A percentile compares a stretch with the other conserved stretches of the same genome.
phyloP scores from a whole-genome alignment of 2,113 vertebrate genomes.

The Stegostoma tigrinum region DNA sequence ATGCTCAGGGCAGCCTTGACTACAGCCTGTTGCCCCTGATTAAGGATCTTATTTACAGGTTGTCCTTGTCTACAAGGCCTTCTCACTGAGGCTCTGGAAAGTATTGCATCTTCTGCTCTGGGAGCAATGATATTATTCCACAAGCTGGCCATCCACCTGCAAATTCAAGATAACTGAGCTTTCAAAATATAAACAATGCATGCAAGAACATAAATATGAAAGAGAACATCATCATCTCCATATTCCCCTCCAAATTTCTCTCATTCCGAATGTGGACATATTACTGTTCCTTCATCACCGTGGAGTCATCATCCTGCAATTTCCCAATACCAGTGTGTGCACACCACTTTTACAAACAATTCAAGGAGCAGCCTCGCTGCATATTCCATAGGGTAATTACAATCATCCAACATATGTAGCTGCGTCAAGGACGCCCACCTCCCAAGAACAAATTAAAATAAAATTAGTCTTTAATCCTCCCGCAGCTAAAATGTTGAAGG shows the following conservation, averaged over 20 bases:
- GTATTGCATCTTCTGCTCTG: conserved; percentile 80
- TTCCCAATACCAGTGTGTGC: not conserved
- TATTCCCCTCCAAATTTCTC: not conserved
- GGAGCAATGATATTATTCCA: conserved; percentile 88
- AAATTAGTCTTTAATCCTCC: too few relatives aligned
- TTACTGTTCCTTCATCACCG: not conserved
- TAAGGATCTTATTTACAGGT: conserved; percentile 60
- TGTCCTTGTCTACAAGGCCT: conserved; percentile 54
- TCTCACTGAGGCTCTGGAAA: conserved; percentile 74
- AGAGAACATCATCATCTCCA: not conserved
- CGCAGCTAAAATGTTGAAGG: too few relatives aligned
- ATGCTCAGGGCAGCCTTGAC: conserved; percentile 91
- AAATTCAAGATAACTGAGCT: conserved; percentile 14
- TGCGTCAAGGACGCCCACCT: not conserved
- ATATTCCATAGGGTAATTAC: not conserved
- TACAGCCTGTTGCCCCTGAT: conserved; percentile 81
- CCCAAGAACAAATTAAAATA: not conserved
- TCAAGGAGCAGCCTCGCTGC: not conserved
- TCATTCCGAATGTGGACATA: not conserved
- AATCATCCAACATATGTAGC: not conserved
- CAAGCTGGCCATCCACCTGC: conserved; percentile 83
- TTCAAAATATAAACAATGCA: not conserved
- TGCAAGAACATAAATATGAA: not conserved
- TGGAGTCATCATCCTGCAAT: not conserved
- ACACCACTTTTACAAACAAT: not conserved